A percentile compares a stretch with the other conserved stretches of the same genome.
phyloP scores from a whole-genome alignment of 2,113 vertebrate genomes.

The Asarcornis scutulata region DNA sequence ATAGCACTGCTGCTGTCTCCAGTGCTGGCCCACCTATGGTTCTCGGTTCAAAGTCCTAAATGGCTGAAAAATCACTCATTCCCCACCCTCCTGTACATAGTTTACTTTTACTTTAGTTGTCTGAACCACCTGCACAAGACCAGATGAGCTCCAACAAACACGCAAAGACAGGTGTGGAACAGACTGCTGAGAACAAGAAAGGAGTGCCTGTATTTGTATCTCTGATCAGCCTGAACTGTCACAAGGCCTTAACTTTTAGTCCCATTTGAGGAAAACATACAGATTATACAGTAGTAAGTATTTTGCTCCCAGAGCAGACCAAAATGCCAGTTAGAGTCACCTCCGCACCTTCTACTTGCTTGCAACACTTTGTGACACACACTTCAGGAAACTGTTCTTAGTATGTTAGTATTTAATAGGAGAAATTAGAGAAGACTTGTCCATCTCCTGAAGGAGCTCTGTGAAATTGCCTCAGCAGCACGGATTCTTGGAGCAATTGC shows the following conservation, averaged over 20 bases:
- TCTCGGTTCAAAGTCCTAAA: background rate
- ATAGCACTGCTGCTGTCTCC: background rate
- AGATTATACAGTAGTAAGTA: background rate
- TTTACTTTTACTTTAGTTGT: background rate
- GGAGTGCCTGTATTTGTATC: background rate
- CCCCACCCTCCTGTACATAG: too few species aligned
- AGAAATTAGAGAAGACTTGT: background rate
- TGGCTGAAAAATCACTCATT: background rate
- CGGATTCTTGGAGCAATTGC: background rate
- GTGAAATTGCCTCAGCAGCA: background rate
- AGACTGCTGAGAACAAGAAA: background rate
- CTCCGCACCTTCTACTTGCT: background rate
- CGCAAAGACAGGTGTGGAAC: background rate
- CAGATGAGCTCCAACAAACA: background rate
- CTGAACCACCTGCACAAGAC: background rate
- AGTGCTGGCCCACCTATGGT: background rate
- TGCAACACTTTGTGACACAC: background rate
- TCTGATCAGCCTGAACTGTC: background rate
- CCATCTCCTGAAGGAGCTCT: background rate
- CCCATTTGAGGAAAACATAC: background rate
- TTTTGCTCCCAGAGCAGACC: background rate
- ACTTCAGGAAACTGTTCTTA: background rate
- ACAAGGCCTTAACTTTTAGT: background rate
- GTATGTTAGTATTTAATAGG: background rate
- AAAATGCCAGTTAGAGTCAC: background rate